Evolutionary conservation across 1,140 invertebrate genomes (phyloP), one percentile per base, ranked within the genome.

Genomic region (Kradibia gibbosae): DNA sequence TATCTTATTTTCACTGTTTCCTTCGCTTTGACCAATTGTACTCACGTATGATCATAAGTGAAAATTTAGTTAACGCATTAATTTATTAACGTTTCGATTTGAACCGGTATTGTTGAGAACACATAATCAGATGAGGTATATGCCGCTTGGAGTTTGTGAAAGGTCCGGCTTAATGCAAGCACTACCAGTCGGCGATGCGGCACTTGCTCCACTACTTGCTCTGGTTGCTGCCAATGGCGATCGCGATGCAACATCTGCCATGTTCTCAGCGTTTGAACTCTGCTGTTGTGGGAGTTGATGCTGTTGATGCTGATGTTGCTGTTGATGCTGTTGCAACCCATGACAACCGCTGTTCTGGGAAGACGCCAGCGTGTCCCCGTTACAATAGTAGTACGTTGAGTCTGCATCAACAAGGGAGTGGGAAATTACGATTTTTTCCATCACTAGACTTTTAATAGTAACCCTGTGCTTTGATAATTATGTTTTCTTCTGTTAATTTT

Each of bases 111-210:
- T 48, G 50, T 71, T 39, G 25, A 73, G 45, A 1, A 62, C 80
- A 65, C 81, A 81, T 84, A 78, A 87, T 90, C 85, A 91, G 83
- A 86, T 90, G 78, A 93, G 85, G 85, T 93, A 93, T 55, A 93
- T 87, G 82, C 93, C 92, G 83, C 92, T 92, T 80, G 89, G 86
- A 45, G 90, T 91, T 83, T 83, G 82, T 15, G 48, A 28, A 11
- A 92, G 90, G 85, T 94, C 93, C 25, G 93, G 92, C 87, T 94
- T 94, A 15, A 93, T 93, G 87, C 94, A 95, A 62, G 94, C 94
- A 88, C 94, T 95, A 82, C 94, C 94, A 72, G 94, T 95, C 39
- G 94, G 94, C 45, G 94, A 95, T 48, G 94, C 94, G 3, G 94
- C 94, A 70, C 93, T 94, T 5, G 94, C 94, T 39, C 94, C 90